phyloP scores from a whole-genome alignment of 2,797 vertebrate genomes.

The Liasis olivaceus region DNA sequence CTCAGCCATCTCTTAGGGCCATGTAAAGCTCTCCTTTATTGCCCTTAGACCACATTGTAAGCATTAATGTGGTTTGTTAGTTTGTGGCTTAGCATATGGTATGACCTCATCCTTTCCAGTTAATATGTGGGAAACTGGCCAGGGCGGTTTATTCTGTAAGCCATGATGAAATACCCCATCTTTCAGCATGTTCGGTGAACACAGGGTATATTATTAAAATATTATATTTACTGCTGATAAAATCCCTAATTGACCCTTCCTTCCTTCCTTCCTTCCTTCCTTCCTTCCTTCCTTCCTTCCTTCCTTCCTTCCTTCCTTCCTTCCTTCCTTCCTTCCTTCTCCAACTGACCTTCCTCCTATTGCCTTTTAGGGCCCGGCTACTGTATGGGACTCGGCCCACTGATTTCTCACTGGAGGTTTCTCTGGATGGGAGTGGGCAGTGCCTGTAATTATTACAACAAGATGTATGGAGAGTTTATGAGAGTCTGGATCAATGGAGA shows the following conservation, averaged over 20 bases:
- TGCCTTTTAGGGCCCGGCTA: constrained; percentile 85
- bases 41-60: background rate
- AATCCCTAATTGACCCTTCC: background rate
- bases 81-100: background rate
- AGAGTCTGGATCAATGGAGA: constrained; percentile 94
- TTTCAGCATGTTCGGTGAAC: background rate
- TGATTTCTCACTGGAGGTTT: constrained; percentile 88
- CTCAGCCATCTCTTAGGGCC: background rate
- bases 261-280: background rate
- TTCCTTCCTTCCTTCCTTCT: no score
- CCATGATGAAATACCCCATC: background rate
- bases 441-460: constrained; percentile 94
- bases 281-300: no score
- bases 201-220: background rate
- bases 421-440: constrained; percentile 93
- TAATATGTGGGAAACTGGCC: background rate
- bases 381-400: constrained; percentile 86
- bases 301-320: no score
- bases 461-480: constrained; percentile 87
- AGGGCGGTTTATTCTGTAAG: background rate
- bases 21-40: background rate
- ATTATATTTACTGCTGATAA: background rate
- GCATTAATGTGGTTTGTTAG: background rate
- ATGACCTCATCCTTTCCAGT: background rate
- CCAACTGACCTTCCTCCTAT: background rate